phyloP scores from a whole-genome alignment of 2,888 invertebrate genomes.

The Schizotus pectinicornis region DNA sequence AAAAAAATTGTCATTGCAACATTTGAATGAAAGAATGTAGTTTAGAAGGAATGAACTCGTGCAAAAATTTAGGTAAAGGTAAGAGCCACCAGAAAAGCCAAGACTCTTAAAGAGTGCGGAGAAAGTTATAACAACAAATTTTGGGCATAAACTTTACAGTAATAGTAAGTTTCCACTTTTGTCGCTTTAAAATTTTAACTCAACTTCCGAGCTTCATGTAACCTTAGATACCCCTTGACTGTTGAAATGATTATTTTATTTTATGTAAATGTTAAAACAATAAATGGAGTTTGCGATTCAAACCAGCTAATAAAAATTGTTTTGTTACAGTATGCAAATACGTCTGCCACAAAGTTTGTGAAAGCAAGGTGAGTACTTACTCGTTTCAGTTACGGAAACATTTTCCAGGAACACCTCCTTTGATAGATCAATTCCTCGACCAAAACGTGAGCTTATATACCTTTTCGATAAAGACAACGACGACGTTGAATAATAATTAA shows the following conservation, averaged over 20 bases:
- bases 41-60: no score
- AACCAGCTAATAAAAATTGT: constrained; percentile 34
- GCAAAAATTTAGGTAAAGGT: no score
- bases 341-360: constrained; percentile 79
- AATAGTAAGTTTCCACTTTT: no score
- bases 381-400: neutral
- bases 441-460: neutral
- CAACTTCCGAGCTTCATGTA: no score
- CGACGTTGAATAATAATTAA: constrained; percentile 12
- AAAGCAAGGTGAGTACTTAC: constrained; percentile 71
- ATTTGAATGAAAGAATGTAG: no score
- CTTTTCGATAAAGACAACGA: neutral
- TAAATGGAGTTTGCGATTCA: neutral
- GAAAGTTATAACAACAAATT: no score
- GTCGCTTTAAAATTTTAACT: no score
- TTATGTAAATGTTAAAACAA: neutral
- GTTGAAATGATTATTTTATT: neutral
- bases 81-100: no score
- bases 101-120: no score
- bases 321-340: constrained; percentile 82
- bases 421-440: neutral
- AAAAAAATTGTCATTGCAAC: no score
- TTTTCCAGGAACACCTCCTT: neutral
- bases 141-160: no score
- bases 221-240: neutral